Evolutionary conservation across 2,113 vertebrate genomes (phyloP), one percentile per base, ranked within the genome.

Genomic region (Shinisaurus crocodilurus): DNA sequence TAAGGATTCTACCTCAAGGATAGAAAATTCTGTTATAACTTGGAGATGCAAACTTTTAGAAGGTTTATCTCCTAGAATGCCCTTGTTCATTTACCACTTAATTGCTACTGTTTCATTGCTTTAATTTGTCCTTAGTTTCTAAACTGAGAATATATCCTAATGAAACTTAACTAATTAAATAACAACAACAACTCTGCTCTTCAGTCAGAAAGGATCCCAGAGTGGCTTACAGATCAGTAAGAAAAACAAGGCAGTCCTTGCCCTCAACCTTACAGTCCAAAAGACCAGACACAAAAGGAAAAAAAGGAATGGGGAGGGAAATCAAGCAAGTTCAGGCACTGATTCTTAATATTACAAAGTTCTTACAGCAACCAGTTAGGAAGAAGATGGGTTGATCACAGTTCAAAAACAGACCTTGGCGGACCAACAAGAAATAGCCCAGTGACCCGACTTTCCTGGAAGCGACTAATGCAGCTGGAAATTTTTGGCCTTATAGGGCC

Each of bases 21-120:
- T 96, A 95, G 96, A 97, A 97, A 95, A 94, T 96, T 97, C 89
- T 95, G 93, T 97, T 97, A 97, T 96, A 95, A 96, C 96, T 97
- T 97, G 97, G 96, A 97, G 96, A 96, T 97, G 96, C 93, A 96
- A 96, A 97, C 94, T 95, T 97, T 95, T 94, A 95, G 94, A 96
- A 97, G 77, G 93, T 95, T 96, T 96, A 96, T 96, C 95, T 96
- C 92, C 94, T 92, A 90, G 89, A 91, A 91, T 92, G 90, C 95
- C 34, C 29, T 93, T 86, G 92, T 93, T 94, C 94, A 91, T 96
- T 97, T 97, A 97, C 95, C 95, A 96, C 63, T 96, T 37, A 93
- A 86, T 87, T 93, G 87, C 86, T 94, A 87, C 93, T 97, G 81
- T 93, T 95, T 94, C 89, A 74, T 89, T 83, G 86, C 82, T 90